Evolutionary conservation across 2,888 invertebrate genomes (phyloP), one percentile per base, ranked within the genome.

Genomic region (Nomada flava): DNA sequence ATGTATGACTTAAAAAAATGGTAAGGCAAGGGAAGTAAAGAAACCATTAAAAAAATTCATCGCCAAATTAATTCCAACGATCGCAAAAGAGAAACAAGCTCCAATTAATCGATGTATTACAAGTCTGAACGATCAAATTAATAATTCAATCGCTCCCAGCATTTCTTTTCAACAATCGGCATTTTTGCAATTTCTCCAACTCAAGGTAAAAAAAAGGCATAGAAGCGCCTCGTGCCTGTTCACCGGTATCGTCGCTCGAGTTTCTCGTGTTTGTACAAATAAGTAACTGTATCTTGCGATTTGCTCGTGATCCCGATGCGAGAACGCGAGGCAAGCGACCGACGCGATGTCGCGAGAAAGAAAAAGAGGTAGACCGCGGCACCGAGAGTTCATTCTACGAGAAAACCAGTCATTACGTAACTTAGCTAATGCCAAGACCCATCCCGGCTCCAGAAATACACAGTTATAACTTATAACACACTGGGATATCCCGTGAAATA

Each of bases 341-440:
- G 20, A 63, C 29, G 29, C 15, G 47, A 15, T 47, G 47, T 47
- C 47, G 47, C 47, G 47, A 13, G 11, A 23, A 63, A 78, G 57
- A 82, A 77, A 82, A 68, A 79, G 69, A 76, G 72, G 78, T 53
- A 23, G 26, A 55, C n/a, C 23, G 20, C 64, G 44, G 78, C 60
- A 79, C 79, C 76, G 73, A 67, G 78, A 84, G 86, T 82, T 84
- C 79, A 74, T 82, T 83, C 80, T 77, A 65, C 73, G 75, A 77
- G 85, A 77, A 79, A 87, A 87, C 85, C 85, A 85, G 85, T 88
- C 84, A 84, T 89, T 89, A 85, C 86, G 88, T 88, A 89, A 89
- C 83, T 83, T 82, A 69, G 79, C 83, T 87, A 87, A 86, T 80
- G 83, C 78, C 76, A 72, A 72, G 68, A 68, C 65, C 72, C 74